Evolutionary conservation across 2,113 vertebrate genomes (phyloP).

Genomic region (Barnardius zonarius): DNA sequence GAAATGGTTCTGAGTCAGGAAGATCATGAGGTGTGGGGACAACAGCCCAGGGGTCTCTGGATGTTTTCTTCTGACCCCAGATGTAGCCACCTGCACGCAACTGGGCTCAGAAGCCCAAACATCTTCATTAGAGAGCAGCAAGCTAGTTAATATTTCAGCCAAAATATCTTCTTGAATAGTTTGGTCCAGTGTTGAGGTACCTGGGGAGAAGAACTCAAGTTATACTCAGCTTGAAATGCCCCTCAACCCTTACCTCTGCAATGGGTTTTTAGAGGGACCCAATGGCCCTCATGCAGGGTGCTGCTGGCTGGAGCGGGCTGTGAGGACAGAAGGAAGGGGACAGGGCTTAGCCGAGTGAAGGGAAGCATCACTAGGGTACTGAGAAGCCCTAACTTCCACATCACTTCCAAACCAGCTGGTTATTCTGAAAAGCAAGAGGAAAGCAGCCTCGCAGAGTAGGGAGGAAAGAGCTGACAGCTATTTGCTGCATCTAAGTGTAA

Average conservation of each 20-base stretch:
- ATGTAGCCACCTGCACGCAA: not conserved
- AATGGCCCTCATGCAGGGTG: fast-evolving
- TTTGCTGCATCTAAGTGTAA: not conserved
- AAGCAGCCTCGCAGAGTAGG: not conserved
- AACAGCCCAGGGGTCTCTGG: not conserved
- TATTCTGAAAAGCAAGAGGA: not conserved
- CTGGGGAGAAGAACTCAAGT: not conserved
- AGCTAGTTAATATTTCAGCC: not conserved
- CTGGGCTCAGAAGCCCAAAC: not conserved
- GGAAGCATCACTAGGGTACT: not conserved
- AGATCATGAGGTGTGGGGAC: fast-evolving
- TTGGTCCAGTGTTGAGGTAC: not conserved
- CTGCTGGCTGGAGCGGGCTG: no score
- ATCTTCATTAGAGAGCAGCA: not conserved
- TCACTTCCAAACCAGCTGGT: not conserved
- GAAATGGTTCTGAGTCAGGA: not conserved
- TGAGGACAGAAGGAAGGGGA: not conserved
- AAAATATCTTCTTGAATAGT: not conserved
- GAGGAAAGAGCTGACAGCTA: slow-evolving; percentile 45
- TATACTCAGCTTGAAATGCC: not conserved
- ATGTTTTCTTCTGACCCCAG: not conserved
- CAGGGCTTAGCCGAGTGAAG: fast-evolving
- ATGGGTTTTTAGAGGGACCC: not conserved
- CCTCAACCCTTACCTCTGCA: not conserved
- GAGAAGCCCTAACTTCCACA: fast-evolving